A percentile compares a stretch with the other conserved stretches of the same genome.
Conservation (phyloP, 2,888 invertebrate genomes). For the Synergus umbraculus region DNA sequence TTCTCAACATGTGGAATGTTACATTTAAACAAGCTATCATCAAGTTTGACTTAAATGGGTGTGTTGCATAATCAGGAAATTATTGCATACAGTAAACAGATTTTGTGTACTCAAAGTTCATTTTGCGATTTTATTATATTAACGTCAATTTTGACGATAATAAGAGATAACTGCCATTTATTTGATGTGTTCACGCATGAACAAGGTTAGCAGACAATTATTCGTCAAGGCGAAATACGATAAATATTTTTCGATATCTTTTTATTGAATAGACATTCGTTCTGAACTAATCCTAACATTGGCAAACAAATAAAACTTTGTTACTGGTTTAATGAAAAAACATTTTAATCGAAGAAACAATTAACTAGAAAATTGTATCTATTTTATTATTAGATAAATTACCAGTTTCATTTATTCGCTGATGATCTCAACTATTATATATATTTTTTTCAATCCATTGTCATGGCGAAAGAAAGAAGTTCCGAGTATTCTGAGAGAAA, state of each 20-base stretch:
- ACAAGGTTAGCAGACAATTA: neutral
- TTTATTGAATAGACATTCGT: neutral
- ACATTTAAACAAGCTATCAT: neutral
- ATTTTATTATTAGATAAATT: too few relatives aligned
- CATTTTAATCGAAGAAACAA: neutral
- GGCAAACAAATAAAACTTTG: neutral
- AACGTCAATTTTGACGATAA: neutral
- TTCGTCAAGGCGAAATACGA: constrained; percentile 9
- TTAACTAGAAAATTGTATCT: too few relatives aligned
- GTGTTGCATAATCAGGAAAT: constrained; percentile 5
- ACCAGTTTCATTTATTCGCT: too few relatives aligned
- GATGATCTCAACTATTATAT: neutral
- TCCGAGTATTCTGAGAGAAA: constrained; percentile 5
- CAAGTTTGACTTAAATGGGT: neutral
- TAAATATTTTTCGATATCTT: constrained; percentile 1
- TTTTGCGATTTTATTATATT: neutral
- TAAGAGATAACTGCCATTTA: neutral
- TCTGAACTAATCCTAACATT: neutral
- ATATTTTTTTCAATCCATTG: constrained; percentile 5
- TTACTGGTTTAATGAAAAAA: neutral
- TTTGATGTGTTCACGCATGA: neutral
- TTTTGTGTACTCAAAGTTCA: constrained; percentile 7
- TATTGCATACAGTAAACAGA: neutral
- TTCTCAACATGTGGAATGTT: neutral
- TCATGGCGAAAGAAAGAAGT: neutral